Evolutionary conservation across 2,797 vertebrate species (phyloP).

Genomic region (Stomatorhinus walkeri): DNA sequence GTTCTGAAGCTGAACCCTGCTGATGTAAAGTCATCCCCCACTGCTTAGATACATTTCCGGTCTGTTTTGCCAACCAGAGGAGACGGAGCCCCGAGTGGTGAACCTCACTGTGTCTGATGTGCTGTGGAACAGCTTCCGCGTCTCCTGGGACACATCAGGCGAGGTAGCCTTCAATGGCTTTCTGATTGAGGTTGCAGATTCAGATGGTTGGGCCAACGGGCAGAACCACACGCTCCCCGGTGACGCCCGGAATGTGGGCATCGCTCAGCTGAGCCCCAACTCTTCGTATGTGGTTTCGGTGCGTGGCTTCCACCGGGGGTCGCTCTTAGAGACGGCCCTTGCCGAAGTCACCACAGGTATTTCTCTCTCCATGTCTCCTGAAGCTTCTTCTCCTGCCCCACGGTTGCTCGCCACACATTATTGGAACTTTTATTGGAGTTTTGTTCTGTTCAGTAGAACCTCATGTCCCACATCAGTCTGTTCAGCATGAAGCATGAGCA

Average conservation of each 20-base stretch:
- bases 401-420: conserved; percentile 4
- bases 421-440: too few relatives aligned
- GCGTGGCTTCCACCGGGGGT: conserved; percentile 67
- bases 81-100: conserved; percentile 64
- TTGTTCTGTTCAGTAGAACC: conserved; percentile 31
- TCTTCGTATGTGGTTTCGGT: conserved; percentile 76
- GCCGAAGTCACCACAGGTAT: conserved; percentile 81
- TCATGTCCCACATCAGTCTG: background rate
- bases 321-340: conserved; percentile 68
- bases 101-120: conserved; percentile 63
- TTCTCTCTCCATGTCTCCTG: conserved; percentile 26
- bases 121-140: conserved; percentile 76
- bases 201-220: conserved; percentile 55
- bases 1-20: conserved; percentile 3
- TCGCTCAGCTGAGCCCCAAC: conserved; percentile 69
- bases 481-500: conserved; percentile 6
- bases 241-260: conserved; percentile 52
- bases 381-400: background rate
- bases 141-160: conserved; percentile 70
- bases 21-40: background rate
- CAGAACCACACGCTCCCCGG: conserved; percentile 72
- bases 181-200: conserved; percentile 81
- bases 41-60: conserved; percentile 36
- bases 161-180: conserved; percentile 76
- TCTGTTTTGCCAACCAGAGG: conserved; percentile 72